Evolutionary conservation across 2,113 vertebrate species (phyloP), one percentile per base, ranked within the genome.

Genomic region (Ceyx margarethae): DNA sequence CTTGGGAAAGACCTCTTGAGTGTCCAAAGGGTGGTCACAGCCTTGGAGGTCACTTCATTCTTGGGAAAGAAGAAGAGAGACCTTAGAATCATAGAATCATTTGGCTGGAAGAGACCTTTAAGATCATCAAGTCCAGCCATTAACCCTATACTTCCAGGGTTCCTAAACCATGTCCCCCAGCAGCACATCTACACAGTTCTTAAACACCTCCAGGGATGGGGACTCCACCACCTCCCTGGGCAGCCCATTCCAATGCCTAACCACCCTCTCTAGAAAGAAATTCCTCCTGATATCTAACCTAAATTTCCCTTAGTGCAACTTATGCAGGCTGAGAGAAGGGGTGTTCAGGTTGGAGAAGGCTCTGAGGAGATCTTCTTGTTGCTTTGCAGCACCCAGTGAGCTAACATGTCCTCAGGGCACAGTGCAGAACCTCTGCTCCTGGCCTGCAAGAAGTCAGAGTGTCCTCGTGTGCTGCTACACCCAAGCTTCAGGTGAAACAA

Each of bases 1-100:
- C 17, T 15, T 2, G 69, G 65, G 31, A 8, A 23, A 0, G 19
- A 13, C 19, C 62, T 28, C 35, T 2, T 0, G 4, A 0, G 11
- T 7, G 1, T 4, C 2, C 48, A 5, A 2, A 7, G 28, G 40
- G 21, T 7, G 66, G n/a, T 12, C 51, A 3, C 33, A 3, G 68
- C 61, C 71, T 14, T 0, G 46, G 46, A 64, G 17, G 23, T 4
- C 2, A 0, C 6, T 16, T 15, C 10, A 13, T 5, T 5, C 31
- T 33, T 19, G n/a, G 51, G 33, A 31, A 35, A 37, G 37, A 37
- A 25, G 6, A 0, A 4, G 90, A 12, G 11, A 65, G 29, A 56
- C 10, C 13, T 17, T 0, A 0, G 2, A 1, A 35, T 35, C 35
- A 35, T 35, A 35, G 35, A 35, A 35, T 35, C 35, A 35, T 35